A percentile compares a stretch with the other conserved stretches of the same genome.
Evolutionary conservation across 2,888 invertebrate species (phyloP).

Genomic region (Heteromurus nitidus): DNA sequence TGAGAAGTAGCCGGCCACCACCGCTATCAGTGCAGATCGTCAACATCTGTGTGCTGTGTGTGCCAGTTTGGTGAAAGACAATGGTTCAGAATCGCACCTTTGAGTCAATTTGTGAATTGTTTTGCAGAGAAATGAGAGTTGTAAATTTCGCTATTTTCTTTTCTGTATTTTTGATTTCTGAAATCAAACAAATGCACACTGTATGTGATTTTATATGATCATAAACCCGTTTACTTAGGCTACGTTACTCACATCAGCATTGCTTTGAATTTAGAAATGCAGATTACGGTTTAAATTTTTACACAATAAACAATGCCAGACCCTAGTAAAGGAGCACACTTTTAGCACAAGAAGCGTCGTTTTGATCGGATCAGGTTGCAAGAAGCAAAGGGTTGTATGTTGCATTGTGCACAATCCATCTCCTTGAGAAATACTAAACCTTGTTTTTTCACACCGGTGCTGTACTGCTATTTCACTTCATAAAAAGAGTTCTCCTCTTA

Average conservation of each 20-base stretch:
- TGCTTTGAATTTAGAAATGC: neutral
- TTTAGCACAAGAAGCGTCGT: neutral
- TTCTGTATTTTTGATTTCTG: neutral
- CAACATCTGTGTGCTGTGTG: neutral
- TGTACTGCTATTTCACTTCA: conserved; percentile 44
- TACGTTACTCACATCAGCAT: neutral
- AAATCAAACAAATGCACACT: neutral
- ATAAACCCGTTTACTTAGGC: conserved; percentile 1
- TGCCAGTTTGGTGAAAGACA: neutral
- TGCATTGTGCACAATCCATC: too few relatives aligned
- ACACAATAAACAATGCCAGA: conserved; percentile 24
- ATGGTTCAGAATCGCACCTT: neutral
- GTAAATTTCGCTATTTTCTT: neutral
- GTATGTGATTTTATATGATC: neutral
- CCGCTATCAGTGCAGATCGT: neutral
- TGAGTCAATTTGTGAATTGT: neutral
- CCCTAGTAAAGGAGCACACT: neutral
- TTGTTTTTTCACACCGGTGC: conserved; percentile 39
- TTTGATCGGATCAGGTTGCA: conserved; percentile 37
- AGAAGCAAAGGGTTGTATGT: too few relatives aligned
- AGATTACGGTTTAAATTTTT: neutral
- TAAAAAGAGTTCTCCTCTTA: neutral
- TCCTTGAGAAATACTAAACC: neutral
- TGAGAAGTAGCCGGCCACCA: too few relatives aligned
- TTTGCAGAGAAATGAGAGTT: neutral